These are phyloP conservation scores for Piaya cayana DNA, from an alignment of 2,113 vertebrate species.

Conservation along the genomic window DNA sequence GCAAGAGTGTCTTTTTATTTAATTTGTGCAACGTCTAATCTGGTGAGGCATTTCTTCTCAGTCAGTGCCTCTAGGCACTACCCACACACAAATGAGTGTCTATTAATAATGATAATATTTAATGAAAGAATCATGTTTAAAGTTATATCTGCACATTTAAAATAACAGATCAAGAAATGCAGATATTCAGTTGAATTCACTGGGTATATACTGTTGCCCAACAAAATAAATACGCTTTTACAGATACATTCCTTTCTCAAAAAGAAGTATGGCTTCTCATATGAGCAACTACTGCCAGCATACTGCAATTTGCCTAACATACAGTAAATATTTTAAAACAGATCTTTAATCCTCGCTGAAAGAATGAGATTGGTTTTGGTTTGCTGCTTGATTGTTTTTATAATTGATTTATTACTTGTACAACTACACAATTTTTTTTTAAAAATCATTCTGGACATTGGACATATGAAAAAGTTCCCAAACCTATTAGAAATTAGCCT, in stretches of 20 bases:
- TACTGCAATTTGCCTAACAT: not conserved
- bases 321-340: not conserved
- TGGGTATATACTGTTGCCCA: not conserved
- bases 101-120: conserved; percentile 55
- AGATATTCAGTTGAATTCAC: not conserved
- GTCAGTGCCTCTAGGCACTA: not conserved
- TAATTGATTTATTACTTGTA: not conserved
- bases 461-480: not conserved
- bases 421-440: not conserved
- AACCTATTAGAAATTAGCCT: not conserved
- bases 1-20: not conserved
- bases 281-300: not conserved
- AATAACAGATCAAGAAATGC: not conserved
- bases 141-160: not conserved
- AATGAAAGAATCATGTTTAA: not conserved
- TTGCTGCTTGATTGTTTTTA: conserved; percentile 10
- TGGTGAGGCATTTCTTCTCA: not conserved
- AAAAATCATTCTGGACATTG: not conserved
- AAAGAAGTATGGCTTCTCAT: not conserved
- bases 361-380: not conserved
- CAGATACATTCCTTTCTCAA: not conserved
- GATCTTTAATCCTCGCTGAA: not conserved
- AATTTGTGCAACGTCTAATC: not conserved
- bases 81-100: conserved; percentile 20
- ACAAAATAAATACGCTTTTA: not conserved